A percentile compares a stretch with the other conserved stretches of the same genome.
These are phyloP conservation scores for Xiphias gladius DNA, from an alignment of 2,113 vertebrate species.

Conservation along the genomic window DNA sequence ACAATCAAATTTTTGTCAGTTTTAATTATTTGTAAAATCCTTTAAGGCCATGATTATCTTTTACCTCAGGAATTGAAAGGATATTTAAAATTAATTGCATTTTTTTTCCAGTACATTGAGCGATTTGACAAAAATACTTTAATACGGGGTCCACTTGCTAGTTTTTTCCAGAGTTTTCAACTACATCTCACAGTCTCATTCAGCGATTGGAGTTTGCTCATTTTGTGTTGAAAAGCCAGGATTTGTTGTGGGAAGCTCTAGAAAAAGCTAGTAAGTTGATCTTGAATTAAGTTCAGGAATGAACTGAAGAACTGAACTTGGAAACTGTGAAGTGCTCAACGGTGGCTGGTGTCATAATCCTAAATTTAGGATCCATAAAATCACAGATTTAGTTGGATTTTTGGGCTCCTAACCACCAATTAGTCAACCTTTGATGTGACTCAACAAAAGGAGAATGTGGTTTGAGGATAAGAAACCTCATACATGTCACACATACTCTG, in stretches of 20 bases:
- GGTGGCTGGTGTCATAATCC: neutral
- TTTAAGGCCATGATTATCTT: too few species aligned
- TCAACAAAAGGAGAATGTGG: constrained; percentile 14
- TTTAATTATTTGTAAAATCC: too few species aligned
- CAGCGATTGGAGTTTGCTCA: neutral
- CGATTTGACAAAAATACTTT: neutral
- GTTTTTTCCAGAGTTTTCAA: neutral
- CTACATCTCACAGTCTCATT: neutral
- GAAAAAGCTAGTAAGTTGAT: neutral
- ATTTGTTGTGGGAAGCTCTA: neutral
- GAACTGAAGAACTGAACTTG: too few species aligned
- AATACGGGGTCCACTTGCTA: neutral
- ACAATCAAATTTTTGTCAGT: neutral
- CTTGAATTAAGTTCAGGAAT: neutral
- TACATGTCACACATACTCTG: neutral
- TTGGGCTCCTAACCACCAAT: neutral
- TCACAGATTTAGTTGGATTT: neutral
- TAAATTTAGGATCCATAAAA: constrained; percentile 5
- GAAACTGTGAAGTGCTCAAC: too few species aligned
- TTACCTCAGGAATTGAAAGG: too few species aligned
- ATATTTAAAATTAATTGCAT: too few species aligned
- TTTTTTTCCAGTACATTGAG: too few species aligned
- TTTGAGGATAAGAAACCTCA: constrained; percentile 24
- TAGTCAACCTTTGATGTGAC: constrained; percentile 14
- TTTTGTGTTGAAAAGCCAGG: neutral